These are phyloP conservation scores for Galbula dea DNA, from an alignment of 2,113 vertebrate species.

Conservation along the genomic window DNA sequence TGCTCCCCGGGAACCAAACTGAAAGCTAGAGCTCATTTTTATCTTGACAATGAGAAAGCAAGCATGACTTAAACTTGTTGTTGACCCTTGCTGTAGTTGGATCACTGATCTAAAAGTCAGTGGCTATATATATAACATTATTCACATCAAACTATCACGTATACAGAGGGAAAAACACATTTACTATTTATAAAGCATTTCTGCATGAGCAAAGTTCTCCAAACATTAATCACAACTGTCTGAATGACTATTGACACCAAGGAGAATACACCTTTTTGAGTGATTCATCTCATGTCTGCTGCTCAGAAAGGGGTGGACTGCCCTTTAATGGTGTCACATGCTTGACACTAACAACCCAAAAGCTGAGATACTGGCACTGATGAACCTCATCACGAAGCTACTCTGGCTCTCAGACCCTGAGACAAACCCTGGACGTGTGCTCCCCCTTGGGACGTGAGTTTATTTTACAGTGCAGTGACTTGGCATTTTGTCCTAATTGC, in stretches of 20 bases:
- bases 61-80: conserved; percentile 34
- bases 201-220: conserved; percentile 20
- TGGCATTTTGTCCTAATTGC: not conserved
- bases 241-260: not conserved
- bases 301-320: not conserved
- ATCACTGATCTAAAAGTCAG: conserved; percentile 53
- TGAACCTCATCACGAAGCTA: not conserved
- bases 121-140: conserved; percentile 39
- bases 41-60: conserved; percentile 14
- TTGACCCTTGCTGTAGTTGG: conserved; percentile 33
- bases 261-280: not conserved
- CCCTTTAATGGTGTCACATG: not conserved
- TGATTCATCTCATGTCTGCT: conserved; percentile 9
- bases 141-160: conserved; percentile 36
- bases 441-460: not conserved
- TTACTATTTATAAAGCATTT: conserved; percentile 57
- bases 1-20: not conserved
- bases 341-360: not conserved
- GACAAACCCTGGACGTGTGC: not conserved
- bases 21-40: conserved; percentile 20
- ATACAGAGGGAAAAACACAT: conserved; percentile 27
- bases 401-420: not conserved
- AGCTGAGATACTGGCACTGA: not conserved
- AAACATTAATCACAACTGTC: conserved; percentile 52
- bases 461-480: not conserved